Evolutionary conservation across 2,113 vertebrate species (phyloP).

Genomic region (Andinoacara biseriatus): DNA sequence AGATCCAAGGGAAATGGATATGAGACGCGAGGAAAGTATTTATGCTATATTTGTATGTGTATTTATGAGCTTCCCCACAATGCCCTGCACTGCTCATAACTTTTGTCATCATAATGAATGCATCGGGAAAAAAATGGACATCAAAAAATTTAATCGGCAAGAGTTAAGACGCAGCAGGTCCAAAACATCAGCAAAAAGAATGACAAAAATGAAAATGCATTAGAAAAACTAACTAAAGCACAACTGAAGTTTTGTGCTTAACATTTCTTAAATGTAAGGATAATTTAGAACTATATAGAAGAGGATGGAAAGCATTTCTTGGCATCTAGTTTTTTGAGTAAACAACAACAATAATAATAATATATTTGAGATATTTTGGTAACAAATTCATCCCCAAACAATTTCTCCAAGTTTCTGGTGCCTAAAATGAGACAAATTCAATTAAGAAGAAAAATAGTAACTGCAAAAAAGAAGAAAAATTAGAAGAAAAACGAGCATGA

Average conservation of each 20-base stretch:
- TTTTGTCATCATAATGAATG: constrained; percentile 1
- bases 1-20: constrained; percentile 65
- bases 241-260: not conserved
- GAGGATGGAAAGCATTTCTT: not conserved
- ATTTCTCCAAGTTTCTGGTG: not conserved
- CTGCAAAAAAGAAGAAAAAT: not conserved
- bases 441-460: not conserved
- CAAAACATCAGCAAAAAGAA: not conserved
- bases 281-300: not conserved
- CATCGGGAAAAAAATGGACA: not conserved
- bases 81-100: constrained; percentile 20
- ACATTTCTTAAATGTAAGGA: not conserved
- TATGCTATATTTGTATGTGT: constrained; percentile 54
- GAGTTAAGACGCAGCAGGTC: not conserved
- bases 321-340: not conserved
- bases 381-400: not conserved
- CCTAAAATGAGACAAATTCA: not conserved
- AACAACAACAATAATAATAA: not conserved
- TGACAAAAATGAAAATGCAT: not conserved
- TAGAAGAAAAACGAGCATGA: not conserved
- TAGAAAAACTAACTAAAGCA: not conserved
- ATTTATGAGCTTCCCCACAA: constrained; percentile 5
- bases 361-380: constrained; percentile 1
- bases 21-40: constrained; percentile 59
- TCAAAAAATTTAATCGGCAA: not conserved